Evolutionary conservation across 2,888 invertebrate species (phyloP), one percentile per base, ranked within the genome.

Genomic region (Pyrocoelia pectoralis): DNA sequence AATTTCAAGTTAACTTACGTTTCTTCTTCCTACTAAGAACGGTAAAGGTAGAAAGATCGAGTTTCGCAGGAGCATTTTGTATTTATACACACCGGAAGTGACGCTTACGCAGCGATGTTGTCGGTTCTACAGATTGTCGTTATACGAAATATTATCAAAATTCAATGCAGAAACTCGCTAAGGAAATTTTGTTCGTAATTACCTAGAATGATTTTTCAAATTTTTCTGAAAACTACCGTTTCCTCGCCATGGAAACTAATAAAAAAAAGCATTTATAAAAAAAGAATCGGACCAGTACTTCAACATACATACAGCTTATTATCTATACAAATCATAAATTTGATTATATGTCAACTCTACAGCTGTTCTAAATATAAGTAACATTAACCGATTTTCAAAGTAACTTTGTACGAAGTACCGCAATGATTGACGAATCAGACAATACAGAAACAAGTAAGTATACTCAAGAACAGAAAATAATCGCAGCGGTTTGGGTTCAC

Each of bases 401-500:
- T 49, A 53, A 46, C 51, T 63, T 24, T 24, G 6, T 28, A 41
- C 28, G 51, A 66, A 61, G 49, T 49, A 52, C 38, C 40, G 28
- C 9, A 13, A 70, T 70, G 70, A 56, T 41, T 10, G 68, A 70
- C 24, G 68, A 66, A 56, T 58, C 40, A 19, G 67, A 67, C 55
- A 61, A 67, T 51, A 65, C 13, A 24, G 69, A 69, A 33, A 50
- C 61, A 41, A 63, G 56, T 60, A 72, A 69, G 62, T 78, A 76
- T 56, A 81, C 79, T 1, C 78, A 82, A 49, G 84, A 83, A 66
- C 81, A 83, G 72, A 78, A 83, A 66, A 74, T 84, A 12, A 79
- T 84, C 18, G 78, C 84, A 0, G 84, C 83, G 1, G 84, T 83
- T 15, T 84, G 84, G 84, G 82, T 83, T 18, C 84, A 84, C 61